These are phyloP conservation scores for Euzophera pinguis DNA, from an alignment of 2,888 invertebrate species.

Conservation along the genomic window DNA sequence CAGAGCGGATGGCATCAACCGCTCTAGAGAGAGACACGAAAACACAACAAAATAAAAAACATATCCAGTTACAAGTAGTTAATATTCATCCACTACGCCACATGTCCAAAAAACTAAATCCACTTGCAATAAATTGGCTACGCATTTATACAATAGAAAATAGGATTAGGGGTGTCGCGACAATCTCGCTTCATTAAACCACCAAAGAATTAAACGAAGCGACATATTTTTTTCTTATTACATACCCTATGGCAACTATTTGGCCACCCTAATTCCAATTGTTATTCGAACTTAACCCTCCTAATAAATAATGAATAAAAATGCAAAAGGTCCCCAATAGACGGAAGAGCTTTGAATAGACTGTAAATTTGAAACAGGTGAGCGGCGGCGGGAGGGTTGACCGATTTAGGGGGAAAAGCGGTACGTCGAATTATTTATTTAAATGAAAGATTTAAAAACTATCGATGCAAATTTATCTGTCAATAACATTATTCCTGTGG, in stretches of 20 bases:
- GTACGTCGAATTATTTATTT: slow-evolving; percentile 1
- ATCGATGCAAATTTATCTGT: slow-evolving; percentile 4
- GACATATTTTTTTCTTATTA: slow-evolving; percentile 21
- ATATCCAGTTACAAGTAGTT: background rate
- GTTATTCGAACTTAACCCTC: slow-evolving; percentile 26
- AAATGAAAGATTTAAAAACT: slow-evolving; percentile 7
- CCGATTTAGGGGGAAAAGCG: slow-evolving; percentile 34
- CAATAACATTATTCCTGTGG: background rate
- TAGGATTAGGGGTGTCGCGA: slow-evolving; percentile 61
- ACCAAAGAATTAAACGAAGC: slow-evolving; percentile 14
- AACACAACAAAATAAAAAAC: background rate
- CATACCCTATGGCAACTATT: slow-evolving; percentile 48
- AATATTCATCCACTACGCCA: slow-evolving; percentile 3
- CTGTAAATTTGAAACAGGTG: slow-evolving; percentile 67
- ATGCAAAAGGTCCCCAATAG: slow-evolving; percentile 52
- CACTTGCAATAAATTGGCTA: slow-evolving; percentile 34
- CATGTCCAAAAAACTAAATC: slow-evolving; percentile 18
- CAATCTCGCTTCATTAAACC: slow-evolving; percentile 71
- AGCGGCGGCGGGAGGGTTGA: slow-evolving; percentile 43
- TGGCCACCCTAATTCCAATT: slow-evolving; percentile 28
- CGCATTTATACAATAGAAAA: slow-evolving; percentile 31
- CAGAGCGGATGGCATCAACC: no score
- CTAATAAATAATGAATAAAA: slow-evolving; percentile 60
- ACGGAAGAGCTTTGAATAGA: slow-evolving; percentile 66
- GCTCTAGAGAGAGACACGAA: no score